Conservation (phyloP, 2,888 invertebrate genomes). For the Patella ulyssiponensis region DNA sequence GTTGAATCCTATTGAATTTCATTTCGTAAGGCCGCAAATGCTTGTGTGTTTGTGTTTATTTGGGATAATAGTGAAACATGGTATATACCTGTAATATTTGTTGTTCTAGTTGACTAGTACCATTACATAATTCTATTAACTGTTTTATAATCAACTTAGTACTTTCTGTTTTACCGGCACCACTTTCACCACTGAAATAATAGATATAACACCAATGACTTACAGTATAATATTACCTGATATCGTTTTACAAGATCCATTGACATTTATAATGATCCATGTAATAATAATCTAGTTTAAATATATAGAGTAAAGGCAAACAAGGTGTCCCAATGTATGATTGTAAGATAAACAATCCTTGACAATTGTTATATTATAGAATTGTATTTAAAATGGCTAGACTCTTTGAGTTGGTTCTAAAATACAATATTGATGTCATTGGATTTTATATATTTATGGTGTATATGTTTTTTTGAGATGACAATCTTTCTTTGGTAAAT, state of each 20-base stretch:
- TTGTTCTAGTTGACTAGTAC: constrained; percentile 68
- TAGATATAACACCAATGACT: background rate
- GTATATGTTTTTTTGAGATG: too few relatives aligned
- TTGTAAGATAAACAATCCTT: too few relatives aligned
- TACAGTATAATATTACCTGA: background rate
- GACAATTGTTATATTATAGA: too few relatives aligned
- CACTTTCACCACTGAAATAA: constrained; percentile 67
- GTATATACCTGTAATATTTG: constrained; percentile 66
- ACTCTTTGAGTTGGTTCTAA: too few relatives aligned
- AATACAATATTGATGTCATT: too few relatives aligned
- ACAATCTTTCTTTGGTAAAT: too few relatives aligned
- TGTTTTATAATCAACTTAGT: constrained; percentile 70
- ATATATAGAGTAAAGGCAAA: background rate
- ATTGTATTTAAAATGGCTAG: too few relatives aligned
- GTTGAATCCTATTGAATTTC: too few relatives aligned
- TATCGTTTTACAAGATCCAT: background rate
- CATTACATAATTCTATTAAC: constrained; percentile 58
- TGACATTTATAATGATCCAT: too few relatives aligned
- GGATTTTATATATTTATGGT: too few relatives aligned
- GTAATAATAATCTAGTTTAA: background rate
- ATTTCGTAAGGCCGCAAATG: too few relatives aligned
- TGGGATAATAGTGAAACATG: background rate
- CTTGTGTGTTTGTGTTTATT: background rate
- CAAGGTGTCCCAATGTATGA: too few relatives aligned
- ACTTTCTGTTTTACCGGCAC: constrained; percentile 71